A percentile compares a stretch with the other conserved stretches of the same genome.
Conservation (phyloP, 2,797 vertebrate species). For the Mus minutoides region DNA sequence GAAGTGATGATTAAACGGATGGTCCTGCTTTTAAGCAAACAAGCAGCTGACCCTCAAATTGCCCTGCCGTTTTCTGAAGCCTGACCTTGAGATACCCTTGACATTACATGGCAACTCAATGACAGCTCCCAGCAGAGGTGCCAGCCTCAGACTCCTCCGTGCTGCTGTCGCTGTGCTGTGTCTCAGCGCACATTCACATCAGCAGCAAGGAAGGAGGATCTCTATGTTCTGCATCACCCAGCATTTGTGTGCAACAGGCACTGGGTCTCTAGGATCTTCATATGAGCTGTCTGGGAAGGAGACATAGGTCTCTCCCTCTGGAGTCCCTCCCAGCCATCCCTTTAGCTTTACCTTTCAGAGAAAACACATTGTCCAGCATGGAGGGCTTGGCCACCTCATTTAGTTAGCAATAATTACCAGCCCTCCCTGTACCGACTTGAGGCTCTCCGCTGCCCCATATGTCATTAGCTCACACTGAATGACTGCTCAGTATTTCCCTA, state of each 20-base stretch:
- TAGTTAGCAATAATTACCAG: background rate
- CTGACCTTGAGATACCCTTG: background rate
- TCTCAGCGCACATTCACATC: background rate
- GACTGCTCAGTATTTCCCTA: background rate
- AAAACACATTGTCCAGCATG: background rate
- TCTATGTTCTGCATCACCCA: too few relatives aligned
- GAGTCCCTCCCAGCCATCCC: accelerated
- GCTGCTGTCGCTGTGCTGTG: background rate
- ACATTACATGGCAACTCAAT: background rate
- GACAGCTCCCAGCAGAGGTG: background rate
- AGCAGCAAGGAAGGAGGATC: background rate
- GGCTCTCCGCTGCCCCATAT: background rate
- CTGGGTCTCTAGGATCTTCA: background rate
- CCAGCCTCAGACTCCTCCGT: background rate
- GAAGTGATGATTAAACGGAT: slow-evolving; percentile 27
- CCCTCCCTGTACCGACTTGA: background rate
- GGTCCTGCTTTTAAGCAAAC: background rate
- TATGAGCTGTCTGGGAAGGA: background rate
- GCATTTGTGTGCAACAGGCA: background rate
- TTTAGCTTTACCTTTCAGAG: background rate
- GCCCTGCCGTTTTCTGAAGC: background rate
- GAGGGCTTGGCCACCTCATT: background rate
- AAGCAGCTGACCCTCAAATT: background rate
- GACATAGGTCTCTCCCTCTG: background rate
- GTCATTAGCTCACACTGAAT: background rate